A percentile compares a stretch with the other conserved stretches of the same genome.
These are phyloP conservation scores for Leptodactylus fallax DNA, from an alignment of 2,797 vertebrate species.

Conservation along the genomic window DNA sequence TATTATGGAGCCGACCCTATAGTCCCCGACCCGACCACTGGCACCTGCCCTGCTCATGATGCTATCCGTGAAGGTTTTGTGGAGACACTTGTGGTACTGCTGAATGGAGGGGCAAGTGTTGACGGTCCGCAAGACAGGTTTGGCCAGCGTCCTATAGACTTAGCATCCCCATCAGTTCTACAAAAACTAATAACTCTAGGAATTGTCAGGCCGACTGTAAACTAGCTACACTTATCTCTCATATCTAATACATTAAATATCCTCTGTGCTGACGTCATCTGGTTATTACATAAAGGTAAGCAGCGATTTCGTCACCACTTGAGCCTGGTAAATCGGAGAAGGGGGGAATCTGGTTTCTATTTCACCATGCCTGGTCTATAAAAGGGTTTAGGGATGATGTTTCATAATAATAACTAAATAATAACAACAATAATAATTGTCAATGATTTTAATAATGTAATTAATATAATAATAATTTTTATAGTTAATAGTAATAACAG, in stretches of 20 bases:
- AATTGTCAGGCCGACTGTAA: not conserved
- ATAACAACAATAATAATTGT: too few relatives aligned
- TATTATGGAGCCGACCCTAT: slow-evolving; percentile 32
- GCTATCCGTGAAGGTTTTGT: slow-evolving; percentile 51
- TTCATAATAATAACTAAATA: too few relatives aligned
- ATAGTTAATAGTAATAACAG: too few relatives aligned
- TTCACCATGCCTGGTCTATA: too few relatives aligned
- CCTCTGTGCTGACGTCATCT: not conserved
- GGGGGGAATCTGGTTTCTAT: not conserved
- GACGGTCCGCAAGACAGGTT: slow-evolving; percentile 1
- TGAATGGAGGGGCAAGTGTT: slow-evolving; percentile 31
- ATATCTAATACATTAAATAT: not conserved
- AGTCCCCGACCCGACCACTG: slow-evolving; percentile 22
- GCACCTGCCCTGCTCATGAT: slow-evolving; percentile 54
- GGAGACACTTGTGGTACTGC: slow-evolving; percentile 20
- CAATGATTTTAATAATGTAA: not conserved
- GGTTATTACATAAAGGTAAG: not conserved
- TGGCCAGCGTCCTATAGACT: slow-evolving; percentile 34
- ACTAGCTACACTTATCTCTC: not conserved
- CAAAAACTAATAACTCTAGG: not conserved
- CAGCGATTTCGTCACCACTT: too few relatives aligned
- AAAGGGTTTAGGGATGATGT: too few relatives aligned
- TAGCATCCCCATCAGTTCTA: not conserved
- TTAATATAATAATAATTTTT: too few relatives aligned
- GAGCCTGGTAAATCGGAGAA: too few relatives aligned